A percentile compares a stretch with the other conserved stretches of the same genome.
phyloP scores from a whole-genome alignment of 2,888 invertebrate genomes.

The Linyphia triangularis region DNA sequence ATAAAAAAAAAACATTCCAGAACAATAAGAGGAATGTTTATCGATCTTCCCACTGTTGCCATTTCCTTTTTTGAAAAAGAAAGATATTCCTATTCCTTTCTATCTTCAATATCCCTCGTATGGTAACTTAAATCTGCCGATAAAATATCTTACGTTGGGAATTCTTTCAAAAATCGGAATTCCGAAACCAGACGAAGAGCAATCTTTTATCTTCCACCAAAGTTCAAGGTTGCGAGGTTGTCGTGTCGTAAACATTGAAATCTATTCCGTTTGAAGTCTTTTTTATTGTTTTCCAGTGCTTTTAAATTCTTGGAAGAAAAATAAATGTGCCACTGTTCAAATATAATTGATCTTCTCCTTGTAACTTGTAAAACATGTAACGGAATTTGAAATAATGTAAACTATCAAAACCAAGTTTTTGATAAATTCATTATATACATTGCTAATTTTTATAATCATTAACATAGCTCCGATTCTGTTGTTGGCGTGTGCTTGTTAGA shows the following conservation, averaged over 20 bases:
- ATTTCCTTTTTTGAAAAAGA: not conserved
- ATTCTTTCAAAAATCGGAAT: not conserved
- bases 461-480: too few relatives aligned
- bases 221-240: not conserved
- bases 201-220: not conserved
- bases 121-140: not conserved
- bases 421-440: too few relatives aligned
- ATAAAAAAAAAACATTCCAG: too few relatives aligned
- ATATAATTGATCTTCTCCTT: too few relatives aligned
- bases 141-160: not conserved
- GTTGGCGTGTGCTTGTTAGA: too few relatives aligned
- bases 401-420: too few relatives aligned
- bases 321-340: too few relatives aligned
- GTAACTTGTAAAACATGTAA: too few relatives aligned
- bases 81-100: not conserved
- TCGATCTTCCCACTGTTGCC: not conserved
- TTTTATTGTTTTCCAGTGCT: not conserved
- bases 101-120: not conserved
- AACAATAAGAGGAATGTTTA: not conserved
- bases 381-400: too few relatives aligned
- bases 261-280: not conserved
- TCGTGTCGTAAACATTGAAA: not conserved
- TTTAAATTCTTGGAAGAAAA: not conserved
- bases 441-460: too few relatives aligned
- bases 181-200: not conserved